Base-by-base conservation (phyloP, 2,888 invertebrate genomes). In the Rhingia campestris region DNA sequence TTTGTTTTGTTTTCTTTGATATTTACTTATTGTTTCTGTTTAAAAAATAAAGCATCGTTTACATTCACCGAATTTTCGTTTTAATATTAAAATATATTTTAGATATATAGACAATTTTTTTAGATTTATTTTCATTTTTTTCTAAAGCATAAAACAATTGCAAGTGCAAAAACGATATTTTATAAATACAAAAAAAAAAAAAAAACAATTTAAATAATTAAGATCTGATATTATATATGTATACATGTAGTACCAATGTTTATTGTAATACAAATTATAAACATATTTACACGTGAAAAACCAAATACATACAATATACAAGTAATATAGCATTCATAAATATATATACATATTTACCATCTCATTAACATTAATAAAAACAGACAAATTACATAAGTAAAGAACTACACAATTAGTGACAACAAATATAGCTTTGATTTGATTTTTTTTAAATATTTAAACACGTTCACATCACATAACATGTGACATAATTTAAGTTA, bases 191-290 rank as follows among this genome's bases (percentile, higher is more conserved):
- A 10, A 37, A 37, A 47, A 4, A 49, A 10, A 37, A 37, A 47
- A 4, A 63, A 56, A 45, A 51, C n/a, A 45, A 53, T 59, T 81
- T 45, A 76, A 61, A 61, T 47, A 43, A 49, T 51, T 76, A 77
- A 67, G 67, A 77, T 56, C 66, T 70, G 47, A 72, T 56, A 67
- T 67, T 73, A 77, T 75, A 76, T 77, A 77, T 70, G 76, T 73
- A 77, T 77, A 82, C 77, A 82, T 77, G 66, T 56, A 73, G 77
- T 67, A 82, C 37, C 77, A 73, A 72, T 63, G 61, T 73, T 77
- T 81, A 72, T 47, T 82, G 56, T 77, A 82, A 72, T 51, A 72
- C 43, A 66, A 81, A 49, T 41, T 64, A 66, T 72, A 72, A 66
- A 77, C 72, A 81, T 77, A 77, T 77, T 77, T 77, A 82, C 72